Conservation (phyloP, 2,888 invertebrate genomes). For the Blomia tropicalis region DNA sequence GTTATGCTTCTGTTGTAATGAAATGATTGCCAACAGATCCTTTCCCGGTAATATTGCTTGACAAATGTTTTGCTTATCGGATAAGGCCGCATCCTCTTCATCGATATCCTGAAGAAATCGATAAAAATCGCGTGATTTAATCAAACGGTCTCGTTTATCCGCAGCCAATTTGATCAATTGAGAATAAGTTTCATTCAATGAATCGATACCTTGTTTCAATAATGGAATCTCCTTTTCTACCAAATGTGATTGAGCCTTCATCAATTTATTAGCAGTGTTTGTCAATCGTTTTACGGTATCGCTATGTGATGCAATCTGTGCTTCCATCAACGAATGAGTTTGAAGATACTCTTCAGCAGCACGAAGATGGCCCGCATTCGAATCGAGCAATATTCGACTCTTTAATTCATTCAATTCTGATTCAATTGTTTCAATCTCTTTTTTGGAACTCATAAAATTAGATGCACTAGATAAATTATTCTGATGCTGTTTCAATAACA, state of each 20-base stretch:
- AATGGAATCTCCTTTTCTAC: slow-evolving; percentile 45
- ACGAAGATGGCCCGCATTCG: slow-evolving; percentile 49
- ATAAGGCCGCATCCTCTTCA: slow-evolving; percentile 91
- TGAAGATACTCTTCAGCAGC: slow-evolving; percentile 88
- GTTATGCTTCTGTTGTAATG: slow-evolving; percentile 80
- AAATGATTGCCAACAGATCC: slow-evolving; percentile 73
- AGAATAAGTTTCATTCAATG: slow-evolving; percentile 56
- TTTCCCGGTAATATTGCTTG: slow-evolving; percentile 82
- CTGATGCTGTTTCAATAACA: slow-evolving; percentile 65
- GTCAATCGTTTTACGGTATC: slow-evolving; percentile 65
- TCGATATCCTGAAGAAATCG: slow-evolving; percentile 93
- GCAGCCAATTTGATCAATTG: slow-evolving; percentile 53
- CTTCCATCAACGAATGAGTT: slow-evolving; percentile 76
- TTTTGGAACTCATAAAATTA: slow-evolving; percentile 64
- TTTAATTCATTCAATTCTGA: slow-evolving; percentile 68
- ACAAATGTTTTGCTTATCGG: slow-evolving; percentile 82
- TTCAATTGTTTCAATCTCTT: slow-evolving; percentile 78
- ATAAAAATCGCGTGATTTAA: slow-evolving; percentile 80
- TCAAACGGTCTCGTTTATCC: slow-evolving; percentile 61
- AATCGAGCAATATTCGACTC: slow-evolving; percentile 39
- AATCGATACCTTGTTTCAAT: slow-evolving; percentile 53
- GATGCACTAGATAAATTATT: slow-evolving; percentile 58
- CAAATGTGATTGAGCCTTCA: slow-evolving; percentile 39
- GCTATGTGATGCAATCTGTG: slow-evolving; percentile 72
- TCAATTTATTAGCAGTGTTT: slow-evolving; percentile 38